Conservation (phyloP, 2,797 vertebrate species). For the Arctocebus calabarensis region DNA sequence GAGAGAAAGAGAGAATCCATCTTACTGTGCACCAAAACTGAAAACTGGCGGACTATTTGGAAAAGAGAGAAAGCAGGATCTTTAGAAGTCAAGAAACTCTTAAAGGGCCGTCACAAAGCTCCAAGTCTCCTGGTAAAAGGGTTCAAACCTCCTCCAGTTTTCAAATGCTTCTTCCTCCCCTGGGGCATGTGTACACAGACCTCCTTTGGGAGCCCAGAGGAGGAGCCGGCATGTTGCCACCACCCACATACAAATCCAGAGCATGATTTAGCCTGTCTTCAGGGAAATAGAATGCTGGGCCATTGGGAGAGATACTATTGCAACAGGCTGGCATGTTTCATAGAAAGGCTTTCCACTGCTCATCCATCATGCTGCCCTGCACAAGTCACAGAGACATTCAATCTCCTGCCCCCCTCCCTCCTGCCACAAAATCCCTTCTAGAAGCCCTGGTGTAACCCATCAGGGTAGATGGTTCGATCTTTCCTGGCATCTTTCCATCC, state of each 20-base stretch:
- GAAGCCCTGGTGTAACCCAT: constrained; percentile 68
- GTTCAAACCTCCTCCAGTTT: background rate
- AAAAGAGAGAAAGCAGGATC: background rate
- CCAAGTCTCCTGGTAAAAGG: background rate
- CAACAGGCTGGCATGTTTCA: constrained; percentile 57
- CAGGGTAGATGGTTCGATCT: constrained; percentile 68
- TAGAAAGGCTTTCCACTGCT: constrained; percentile 24
- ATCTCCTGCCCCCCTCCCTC: constrained; percentile 70
- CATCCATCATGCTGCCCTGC: constrained; percentile 51
- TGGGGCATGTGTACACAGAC: background rate
- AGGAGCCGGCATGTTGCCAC: background rate
- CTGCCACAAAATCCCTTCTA: constrained; percentile 64
- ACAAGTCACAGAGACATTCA: constrained; percentile 64
- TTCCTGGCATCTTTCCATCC: constrained; percentile 78
- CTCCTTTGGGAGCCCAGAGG: background rate
- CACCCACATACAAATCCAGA: background rate
- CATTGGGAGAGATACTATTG: background rate
- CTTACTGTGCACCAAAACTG: background rate
- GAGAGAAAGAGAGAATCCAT: background rate
- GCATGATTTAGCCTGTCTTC: background rate
- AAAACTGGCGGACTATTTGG: background rate
- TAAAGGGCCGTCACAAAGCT: background rate
- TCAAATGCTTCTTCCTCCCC: background rate
- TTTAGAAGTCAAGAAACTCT: background rate
- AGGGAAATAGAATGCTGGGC: constrained; percentile 54